Conservation (phyloP, 2,797 vertebrate species). For the Thaleichthys pacificus region DNA sequence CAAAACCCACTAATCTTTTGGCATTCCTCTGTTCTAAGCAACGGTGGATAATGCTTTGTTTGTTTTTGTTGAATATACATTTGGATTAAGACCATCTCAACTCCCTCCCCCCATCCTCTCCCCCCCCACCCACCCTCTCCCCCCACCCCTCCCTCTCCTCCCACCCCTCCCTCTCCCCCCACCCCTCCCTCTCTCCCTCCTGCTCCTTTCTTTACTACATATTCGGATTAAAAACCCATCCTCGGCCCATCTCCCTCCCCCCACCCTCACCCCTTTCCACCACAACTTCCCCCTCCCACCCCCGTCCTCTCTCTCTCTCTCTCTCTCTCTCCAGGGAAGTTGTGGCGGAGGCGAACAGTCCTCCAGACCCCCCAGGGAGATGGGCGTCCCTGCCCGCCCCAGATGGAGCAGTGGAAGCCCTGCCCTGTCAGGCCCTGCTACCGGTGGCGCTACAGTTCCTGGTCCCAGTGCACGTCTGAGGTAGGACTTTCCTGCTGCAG, state of each 20-base stretch:
- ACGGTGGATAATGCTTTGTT: too few relatives aligned
- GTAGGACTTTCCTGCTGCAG: constrained; percentile 61
- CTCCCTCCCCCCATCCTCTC: too few relatives aligned
- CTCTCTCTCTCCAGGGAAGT: constrained; percentile 79
- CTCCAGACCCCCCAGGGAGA: constrained; percentile 92
- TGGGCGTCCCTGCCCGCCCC: constrained; percentile 87
- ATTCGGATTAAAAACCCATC: neutral
- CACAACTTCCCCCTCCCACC: neutral
- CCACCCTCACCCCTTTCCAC: too few relatives aligned
- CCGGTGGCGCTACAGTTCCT: constrained; percentile 87
- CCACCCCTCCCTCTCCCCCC: too few relatives aligned
- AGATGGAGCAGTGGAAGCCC: constrained; percentile 94
- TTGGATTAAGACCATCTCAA: too few relatives aligned
- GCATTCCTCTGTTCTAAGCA: too few relatives aligned
- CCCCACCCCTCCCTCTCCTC: too few relatives aligned
- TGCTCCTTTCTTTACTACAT: neutral
- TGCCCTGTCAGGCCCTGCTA: constrained; percentile 94
- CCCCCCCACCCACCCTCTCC: too few relatives aligned
- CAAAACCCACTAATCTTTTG: too few relatives aligned
- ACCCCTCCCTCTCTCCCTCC: too few relatives aligned
- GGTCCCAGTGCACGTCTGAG: constrained; percentile 91
- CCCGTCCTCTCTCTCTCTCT: neutral
- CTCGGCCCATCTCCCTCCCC: neutral
- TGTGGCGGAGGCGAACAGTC: constrained; percentile 84
- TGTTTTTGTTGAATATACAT: too few relatives aligned